These are phyloP conservation scores for Drosophila orena DNA, from an alignment of 1,140 invertebrate genomes.

Conservation along the genomic window DNA sequence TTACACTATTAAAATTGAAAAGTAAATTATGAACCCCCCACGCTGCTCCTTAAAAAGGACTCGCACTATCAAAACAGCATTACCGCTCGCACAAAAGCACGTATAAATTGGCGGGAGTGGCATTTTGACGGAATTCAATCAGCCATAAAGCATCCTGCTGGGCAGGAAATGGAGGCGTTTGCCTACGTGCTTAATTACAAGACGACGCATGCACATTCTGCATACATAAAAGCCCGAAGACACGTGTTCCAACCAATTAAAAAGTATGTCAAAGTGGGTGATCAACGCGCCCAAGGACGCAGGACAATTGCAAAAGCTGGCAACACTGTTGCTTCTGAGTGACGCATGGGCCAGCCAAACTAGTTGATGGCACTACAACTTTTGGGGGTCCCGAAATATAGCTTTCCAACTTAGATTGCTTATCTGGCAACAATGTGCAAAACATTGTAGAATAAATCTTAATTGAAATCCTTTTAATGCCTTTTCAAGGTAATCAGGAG, in stretches of 20 bases:
- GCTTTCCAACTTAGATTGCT: slow-evolving; percentile 9
- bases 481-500: too few species aligned
- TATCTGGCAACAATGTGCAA: background rate
- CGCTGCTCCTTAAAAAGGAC: background rate
- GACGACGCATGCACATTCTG: slow-evolving; percentile 36
- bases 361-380: background rate
- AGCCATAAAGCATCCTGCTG: slow-evolving; percentile 40
- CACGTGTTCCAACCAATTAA: slow-evolving; percentile 72
- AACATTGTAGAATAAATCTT: too few species aligned
- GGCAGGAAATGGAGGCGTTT: slow-evolving; percentile 28
- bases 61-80: background rate
- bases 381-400: background rate
- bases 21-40: slow-evolving; percentile 10
- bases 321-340: slow-evolving; percentile 27
- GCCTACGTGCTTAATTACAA: slow-evolving; percentile 78
- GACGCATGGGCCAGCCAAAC: background rate
- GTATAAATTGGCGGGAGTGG: slow-evolving; percentile 16
- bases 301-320: slow-evolving; percentile 8
- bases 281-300: slow-evolving; percentile 3
- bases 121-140: slow-evolving; percentile 80
- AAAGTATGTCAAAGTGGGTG: slow-evolving; percentile 52
- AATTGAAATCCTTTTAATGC: too few species aligned
- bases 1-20: slow-evolving; percentile 4
- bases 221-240: slow-evolving; percentile 29
- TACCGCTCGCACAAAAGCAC: slow-evolving; percentile 17